Evolutionary conservation across 2,888 invertebrate genomes (phyloP).

Genomic region (Agriopis leucophaearia): DNA sequence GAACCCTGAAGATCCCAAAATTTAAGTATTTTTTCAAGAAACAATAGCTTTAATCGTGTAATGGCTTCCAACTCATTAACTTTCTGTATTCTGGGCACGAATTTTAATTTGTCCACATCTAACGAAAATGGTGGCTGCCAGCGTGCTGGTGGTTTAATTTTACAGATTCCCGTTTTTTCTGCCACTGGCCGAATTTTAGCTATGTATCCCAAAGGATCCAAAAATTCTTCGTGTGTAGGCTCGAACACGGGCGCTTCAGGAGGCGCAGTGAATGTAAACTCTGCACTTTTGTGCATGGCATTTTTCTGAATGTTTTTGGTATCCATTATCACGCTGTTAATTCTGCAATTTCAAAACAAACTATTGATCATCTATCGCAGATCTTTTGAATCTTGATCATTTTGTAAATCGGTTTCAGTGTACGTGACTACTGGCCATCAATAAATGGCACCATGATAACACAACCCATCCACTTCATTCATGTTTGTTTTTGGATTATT

Average conservation of each 20-base stretch:
- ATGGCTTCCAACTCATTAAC: conserved; percentile 88
- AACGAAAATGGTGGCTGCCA: conserved; percentile 94
- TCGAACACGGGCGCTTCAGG: conserved; percentile 90
- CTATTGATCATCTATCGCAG: conserved; percentile 2
- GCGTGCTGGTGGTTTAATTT: conserved; percentile 90
- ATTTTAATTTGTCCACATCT: conserved; percentile 88
- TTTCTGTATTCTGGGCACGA: conserved; percentile 84
- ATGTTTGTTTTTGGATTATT: conserved; percentile 7
- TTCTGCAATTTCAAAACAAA: background rate
- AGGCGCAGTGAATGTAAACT: conserved; percentile 82
- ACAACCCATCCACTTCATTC: conserved; percentile 19
- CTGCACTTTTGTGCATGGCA: conserved; percentile 83
- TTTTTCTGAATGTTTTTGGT: conserved; percentile 82
- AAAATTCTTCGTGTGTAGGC: conserved; percentile 91
- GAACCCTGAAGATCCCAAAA: conserved; percentile 91
- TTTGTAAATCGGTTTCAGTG: conserved; percentile 21
- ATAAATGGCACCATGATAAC: conserved; percentile 79
- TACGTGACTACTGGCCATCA: conserved; percentile 85
- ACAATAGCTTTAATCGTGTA: conserved; percentile 90
- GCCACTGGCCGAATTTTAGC: conserved; percentile 91
- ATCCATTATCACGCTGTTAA: conserved; percentile 66
- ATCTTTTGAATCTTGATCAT: conserved; percentile 23
- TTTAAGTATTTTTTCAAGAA: conserved; percentile 90
- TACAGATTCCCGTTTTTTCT: conserved; percentile 91
- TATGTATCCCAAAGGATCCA: conserved; percentile 91